Evolutionary conservation across 2,888 invertebrate genomes (phyloP).

Genomic region (Netelia inedita): DNA sequence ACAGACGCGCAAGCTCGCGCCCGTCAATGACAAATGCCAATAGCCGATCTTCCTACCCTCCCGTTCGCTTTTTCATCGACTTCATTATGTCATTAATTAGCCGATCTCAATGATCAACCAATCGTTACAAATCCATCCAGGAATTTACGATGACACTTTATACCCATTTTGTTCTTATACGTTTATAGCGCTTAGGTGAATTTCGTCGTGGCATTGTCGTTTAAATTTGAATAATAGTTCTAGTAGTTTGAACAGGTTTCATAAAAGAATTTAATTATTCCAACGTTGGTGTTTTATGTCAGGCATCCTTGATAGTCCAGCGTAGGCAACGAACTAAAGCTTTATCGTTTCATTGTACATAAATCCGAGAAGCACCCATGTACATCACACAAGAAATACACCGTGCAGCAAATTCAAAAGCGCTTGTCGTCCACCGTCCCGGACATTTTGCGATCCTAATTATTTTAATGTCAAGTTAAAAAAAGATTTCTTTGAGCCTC

Average conservation of each 20-base stretch:
- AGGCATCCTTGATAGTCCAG: neutral
- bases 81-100: constrained; percentile 45
- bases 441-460: neutral
- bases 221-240: too few species aligned
- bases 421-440: neutral
- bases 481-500: neutral
- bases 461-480: constrained; percentile 1
- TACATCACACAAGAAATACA: neutral
- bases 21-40: constrained; percentile 55
- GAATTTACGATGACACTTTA: neutral
- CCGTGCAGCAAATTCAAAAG: neutral
- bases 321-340: neutral
- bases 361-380: neutral
- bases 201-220: too few species aligned
- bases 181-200: neutral
- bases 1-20: constrained; percentile 21
- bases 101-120: constrained; percentile 33
- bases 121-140: constrained; percentile 4
- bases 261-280: too few species aligned
- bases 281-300: too few species aligned
- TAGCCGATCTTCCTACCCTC: constrained; percentile 13
- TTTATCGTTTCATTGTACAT: neutral
- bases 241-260: too few species aligned
- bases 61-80: neutral
- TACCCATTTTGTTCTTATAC: neutral